A percentile compares a stretch with the other conserved stretches of the same genome.
Evolutionary conservation across 2,888 invertebrate species (phyloP).

Genomic region (Amphimallon solstitiale): DNA sequence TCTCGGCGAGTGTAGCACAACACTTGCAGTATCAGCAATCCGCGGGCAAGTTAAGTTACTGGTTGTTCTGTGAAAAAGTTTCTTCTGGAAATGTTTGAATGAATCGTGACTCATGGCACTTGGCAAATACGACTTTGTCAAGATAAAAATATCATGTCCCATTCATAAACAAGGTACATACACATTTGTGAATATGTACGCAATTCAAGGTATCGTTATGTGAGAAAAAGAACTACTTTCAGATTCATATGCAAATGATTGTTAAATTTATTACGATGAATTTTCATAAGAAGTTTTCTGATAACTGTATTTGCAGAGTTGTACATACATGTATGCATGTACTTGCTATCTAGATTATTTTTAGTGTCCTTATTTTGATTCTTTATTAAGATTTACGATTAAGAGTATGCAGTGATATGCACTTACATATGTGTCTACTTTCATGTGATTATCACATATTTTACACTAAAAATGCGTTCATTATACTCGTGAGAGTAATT

Average conservation of each 20-base stretch:
- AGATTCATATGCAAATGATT: background rate
- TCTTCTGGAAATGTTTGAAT: conserved; percentile 13
- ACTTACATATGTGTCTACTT: no score
- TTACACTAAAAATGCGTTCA: no score
- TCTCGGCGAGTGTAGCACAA: background rate
- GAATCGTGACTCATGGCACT: conserved; percentile 1
- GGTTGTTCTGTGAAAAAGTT: background rate
- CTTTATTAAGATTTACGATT: no score
- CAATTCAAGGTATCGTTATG: background rate
- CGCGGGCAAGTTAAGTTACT: background rate
- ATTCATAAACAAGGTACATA: conserved; percentile 12
- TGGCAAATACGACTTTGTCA: background rate
- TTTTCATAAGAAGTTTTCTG: no score
- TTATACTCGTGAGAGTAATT: no score
- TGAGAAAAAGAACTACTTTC: background rate
- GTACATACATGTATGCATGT: no score
- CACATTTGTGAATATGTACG: background rate
- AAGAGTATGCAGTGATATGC: no score
- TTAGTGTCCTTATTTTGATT: no score
- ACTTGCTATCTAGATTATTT: no score
- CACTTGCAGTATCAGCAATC: background rate
- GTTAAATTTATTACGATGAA: no score
- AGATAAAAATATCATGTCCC: conserved; percentile 7
- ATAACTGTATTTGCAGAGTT: no score
- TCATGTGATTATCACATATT: no score